These are phyloP conservation scores for Sarcophaga peregrina DNA, from an alignment of 1,140 invertebrate species.

Conservation along the genomic window DNA sequence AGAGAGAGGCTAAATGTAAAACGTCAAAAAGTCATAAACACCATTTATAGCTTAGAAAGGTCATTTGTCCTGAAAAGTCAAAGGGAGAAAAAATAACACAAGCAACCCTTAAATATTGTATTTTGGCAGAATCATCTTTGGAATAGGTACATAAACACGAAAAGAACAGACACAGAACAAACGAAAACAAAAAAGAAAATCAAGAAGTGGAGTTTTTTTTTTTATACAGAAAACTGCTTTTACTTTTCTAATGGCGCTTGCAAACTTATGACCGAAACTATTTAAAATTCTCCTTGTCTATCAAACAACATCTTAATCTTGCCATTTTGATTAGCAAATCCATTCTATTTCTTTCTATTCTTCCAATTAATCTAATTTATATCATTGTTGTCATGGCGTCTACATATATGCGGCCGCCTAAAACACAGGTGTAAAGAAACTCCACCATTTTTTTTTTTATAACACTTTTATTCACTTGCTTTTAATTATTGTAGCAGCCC, in stretches of 20 bases:
- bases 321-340: too few relatives aligned
- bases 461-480: background rate
- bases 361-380: too few relatives aligned
- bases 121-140: background rate
- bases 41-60: background rate
- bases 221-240: background rate
- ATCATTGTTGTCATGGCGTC: background rate
- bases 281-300: too few relatives aligned
- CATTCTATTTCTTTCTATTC: too few relatives aligned
- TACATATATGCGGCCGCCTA: background rate
- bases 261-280: too few relatives aligned
- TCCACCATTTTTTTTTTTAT: background rate
- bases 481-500: too few relatives aligned
- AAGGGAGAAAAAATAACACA: background rate
- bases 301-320: too few relatives aligned
- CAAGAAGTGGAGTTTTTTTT: background rate
- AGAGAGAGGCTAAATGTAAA: background rate
- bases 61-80: constrained; percentile 21
- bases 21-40: constrained; percentile 35
- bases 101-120: background rate
- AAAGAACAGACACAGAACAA: background rate
- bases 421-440: background rate
- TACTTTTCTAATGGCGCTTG: constrained; percentile 4
- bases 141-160: background rate
- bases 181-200: background rate